Percentiles rank a stretch among this genome's conserved stretches.
Conservation (phyloP, 2,113 vertebrate species). For the Amazona vittata region DNA sequence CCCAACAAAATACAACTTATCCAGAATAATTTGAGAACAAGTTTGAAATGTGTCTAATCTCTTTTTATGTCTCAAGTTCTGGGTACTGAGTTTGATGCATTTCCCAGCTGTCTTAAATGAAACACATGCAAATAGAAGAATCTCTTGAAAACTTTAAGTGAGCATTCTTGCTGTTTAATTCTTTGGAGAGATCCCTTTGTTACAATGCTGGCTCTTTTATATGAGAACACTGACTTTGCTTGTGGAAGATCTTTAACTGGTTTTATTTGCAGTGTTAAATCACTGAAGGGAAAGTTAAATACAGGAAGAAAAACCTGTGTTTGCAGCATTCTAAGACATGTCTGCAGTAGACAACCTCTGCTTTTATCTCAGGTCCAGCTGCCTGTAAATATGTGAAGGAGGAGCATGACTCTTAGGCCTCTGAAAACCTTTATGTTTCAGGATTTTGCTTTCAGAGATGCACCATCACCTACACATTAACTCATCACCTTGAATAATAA, state of each 20-base stretch:
- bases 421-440: background rate
- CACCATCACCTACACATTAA: constrained; percentile 51
- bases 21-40: background rate
- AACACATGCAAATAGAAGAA: background rate
- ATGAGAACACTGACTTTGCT: background rate
- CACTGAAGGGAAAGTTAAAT: constrained; percentile 46
- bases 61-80: background rate
- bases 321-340: background rate
- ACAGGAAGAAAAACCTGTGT: constrained; percentile 40
- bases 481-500: constrained; percentile 64
- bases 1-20: background rate
- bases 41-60: background rate
- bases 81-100: background rate
- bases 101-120: background rate
- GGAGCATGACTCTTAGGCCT: background rate
- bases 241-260: constrained; percentile 30
- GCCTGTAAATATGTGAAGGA: background rate
- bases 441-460: constrained; percentile 28
- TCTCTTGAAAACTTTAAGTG: background rate
- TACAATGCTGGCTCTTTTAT: background rate
- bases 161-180: constrained; percentile 17
- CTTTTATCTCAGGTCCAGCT: constrained; percentile 4
- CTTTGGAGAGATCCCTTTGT: constrained; percentile 13
- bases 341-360: background rate
- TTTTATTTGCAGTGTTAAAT: constrained; percentile 55